A percentile compares a stretch with the other conserved stretches of the same genome.
Evolutionary conservation across 2,888 invertebrate species (phyloP).

Genomic region (Autographa gamma): DNA sequence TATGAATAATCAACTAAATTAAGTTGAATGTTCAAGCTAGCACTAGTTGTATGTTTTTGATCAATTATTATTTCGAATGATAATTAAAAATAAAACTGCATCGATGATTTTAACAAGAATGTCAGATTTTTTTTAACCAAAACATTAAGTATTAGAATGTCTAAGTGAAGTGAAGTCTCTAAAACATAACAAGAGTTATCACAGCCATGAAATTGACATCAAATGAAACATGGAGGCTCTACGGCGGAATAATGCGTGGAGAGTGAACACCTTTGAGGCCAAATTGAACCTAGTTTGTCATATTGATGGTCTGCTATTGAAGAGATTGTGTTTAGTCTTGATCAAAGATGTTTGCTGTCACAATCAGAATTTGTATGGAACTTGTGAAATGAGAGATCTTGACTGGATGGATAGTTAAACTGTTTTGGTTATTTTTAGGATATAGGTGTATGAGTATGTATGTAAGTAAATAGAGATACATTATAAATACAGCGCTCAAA

Average conservation of each 20-base stretch:
- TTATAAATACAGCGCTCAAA: neutral
- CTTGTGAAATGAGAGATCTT: too few species aligned
- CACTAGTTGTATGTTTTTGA: too few species aligned
- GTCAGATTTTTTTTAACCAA: neutral
- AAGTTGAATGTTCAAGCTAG: too few species aligned
- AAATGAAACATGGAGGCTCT: conserved; percentile 13
- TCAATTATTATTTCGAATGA: too few species aligned
- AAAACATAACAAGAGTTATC: conserved; percentile 17
- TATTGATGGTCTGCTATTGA: conserved; percentile 5
- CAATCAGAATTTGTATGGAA: too few species aligned
- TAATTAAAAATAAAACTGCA: too few species aligned
- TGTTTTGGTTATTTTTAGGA: too few species aligned
- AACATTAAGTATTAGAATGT: neutral
- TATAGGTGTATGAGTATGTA: too few species aligned
- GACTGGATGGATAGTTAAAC: too few species aligned
- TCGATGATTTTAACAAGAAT: too few species aligned
- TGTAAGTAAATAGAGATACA: neutral
- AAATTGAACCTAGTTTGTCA: conserved; percentile 15
- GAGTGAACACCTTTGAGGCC: conserved; percentile 16
- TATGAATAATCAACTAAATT: too few species aligned
- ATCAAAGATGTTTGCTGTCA: conserved; percentile 5
- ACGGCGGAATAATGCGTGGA: conserved; percentile 5
- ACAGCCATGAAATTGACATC: conserved; percentile 25
- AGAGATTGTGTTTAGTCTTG: conserved; percentile 11
- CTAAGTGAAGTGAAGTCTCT: neutral